Percentiles rank a stretch among this genome's conserved stretches.
Evolutionary conservation across 2,797 vertebrate genomes (phyloP).

Genomic region (Vireo griseus): DNA sequence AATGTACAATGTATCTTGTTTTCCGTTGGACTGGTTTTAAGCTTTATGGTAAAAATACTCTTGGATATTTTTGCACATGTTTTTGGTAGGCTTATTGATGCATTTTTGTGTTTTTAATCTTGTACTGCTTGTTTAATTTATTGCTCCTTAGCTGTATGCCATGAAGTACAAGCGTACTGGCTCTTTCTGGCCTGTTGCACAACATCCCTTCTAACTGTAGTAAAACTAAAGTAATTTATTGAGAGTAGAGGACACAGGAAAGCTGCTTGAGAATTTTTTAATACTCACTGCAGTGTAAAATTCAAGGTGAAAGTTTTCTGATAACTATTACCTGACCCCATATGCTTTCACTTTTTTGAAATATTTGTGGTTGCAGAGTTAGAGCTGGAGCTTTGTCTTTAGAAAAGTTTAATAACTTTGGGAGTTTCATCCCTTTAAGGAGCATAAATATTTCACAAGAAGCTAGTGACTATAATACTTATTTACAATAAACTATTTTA

Average conservation of each 20-base stretch:
- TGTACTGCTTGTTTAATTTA: neutral
- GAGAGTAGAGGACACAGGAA: neutral
- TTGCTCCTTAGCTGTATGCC: neutral
- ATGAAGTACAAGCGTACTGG: neutral
- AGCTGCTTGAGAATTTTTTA: neutral
- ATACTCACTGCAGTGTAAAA: neutral
- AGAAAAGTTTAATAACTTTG: neutral
- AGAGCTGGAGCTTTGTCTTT: neutral
- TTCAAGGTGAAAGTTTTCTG: neutral
- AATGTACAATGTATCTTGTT: neutral
- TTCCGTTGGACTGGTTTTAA: neutral
- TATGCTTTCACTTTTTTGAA: neutral
- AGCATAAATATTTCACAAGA: neutral
- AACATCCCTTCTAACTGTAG: neutral
- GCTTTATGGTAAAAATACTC: neutral
- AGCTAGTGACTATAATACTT: neutral
- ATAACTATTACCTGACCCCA: neutral
- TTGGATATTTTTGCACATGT: neutral
- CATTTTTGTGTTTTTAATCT: neutral
- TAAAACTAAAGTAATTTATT: neutral
- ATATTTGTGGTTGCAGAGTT: neutral
- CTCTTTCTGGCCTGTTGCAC: neutral
- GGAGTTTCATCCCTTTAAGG: neutral
- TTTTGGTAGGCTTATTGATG: neutral
- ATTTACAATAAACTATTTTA: neutral